phyloP scores from a whole-genome alignment of 1,140 invertebrate genomes.

The Batillaria attramentaria region DNA sequence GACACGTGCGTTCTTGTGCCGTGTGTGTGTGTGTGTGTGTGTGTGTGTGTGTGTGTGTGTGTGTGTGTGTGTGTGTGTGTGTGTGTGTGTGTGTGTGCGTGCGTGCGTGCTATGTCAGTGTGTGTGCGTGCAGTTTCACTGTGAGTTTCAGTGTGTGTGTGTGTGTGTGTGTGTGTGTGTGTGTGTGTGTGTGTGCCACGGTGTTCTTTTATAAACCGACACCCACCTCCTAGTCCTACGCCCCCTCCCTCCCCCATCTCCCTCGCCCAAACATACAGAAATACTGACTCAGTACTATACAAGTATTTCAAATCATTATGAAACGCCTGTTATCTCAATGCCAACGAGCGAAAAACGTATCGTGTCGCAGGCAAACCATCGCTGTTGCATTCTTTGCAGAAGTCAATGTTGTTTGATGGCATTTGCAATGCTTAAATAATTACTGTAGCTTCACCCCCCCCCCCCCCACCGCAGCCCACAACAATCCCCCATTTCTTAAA shows the following conservation, averaged over 20 bases:
- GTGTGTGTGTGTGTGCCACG: no score
- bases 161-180: background rate
- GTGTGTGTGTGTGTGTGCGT: background rate
- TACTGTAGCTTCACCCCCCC: background rate
- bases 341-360: no score
- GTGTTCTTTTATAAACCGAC: no score
- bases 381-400: background rate
- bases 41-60: background rate
- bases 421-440: background rate
- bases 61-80: background rate
- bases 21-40: background rate
- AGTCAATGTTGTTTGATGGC: background rate
- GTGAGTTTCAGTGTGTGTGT: background rate
- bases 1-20: conserved; percentile 36
- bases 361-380: background rate
- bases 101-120: background rate
- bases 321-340: no score
- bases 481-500: background rate
- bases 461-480: background rate
- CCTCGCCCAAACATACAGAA: background rate
- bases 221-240: no score
- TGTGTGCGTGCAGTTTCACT: background rate
- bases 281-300: background rate
- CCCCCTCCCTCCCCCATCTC: background rate
- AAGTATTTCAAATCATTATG: background rate